phyloP scores from a whole-genome alignment of 2,113 vertebrate genomes.

The Anarrhichthys ocellatus region DNA sequence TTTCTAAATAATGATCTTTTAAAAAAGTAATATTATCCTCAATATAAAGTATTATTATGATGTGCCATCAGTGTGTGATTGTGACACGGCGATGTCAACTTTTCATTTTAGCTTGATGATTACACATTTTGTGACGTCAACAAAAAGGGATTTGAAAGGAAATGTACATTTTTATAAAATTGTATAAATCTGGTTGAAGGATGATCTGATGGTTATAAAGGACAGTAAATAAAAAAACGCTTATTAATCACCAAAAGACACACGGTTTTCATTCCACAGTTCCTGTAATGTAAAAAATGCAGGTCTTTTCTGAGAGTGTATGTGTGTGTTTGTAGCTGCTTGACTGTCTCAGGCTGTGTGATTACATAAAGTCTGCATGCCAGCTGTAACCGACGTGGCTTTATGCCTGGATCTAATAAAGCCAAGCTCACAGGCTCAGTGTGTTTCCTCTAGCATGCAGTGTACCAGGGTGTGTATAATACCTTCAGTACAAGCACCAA shows the following conservation, averaged over 20 bases:
- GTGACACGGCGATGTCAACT: too few relatives aligned
- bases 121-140: background rate
- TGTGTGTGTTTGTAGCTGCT: constrained; percentile 45
- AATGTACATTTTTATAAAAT: background rate
- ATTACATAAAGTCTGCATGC: constrained; percentile 67
- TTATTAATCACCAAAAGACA: background rate
- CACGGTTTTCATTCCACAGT: background rate
- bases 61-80: background rate
- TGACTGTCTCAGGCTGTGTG: constrained; percentile 55
- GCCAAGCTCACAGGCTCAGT: constrained; percentile 69
- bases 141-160: background rate
- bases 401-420: constrained; percentile 75
- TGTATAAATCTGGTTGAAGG: background rate
- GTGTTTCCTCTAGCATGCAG: constrained; percentile 74
- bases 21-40: too few relatives aligned
- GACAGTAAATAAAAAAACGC: background rate
- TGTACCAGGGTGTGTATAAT: constrained; percentile 72
- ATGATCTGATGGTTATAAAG: background rate
- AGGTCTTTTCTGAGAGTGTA: constrained; percentile 1
- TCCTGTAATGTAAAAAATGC: background rate
- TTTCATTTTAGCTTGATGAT: background rate
- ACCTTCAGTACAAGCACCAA: constrained; percentile 67
- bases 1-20: background rate
- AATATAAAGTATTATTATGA: background rate
- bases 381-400: constrained; percentile 70